phyloP scores from a whole-genome alignment of 2,113 vertebrate species.

The Eulemur macaco region DNA sequence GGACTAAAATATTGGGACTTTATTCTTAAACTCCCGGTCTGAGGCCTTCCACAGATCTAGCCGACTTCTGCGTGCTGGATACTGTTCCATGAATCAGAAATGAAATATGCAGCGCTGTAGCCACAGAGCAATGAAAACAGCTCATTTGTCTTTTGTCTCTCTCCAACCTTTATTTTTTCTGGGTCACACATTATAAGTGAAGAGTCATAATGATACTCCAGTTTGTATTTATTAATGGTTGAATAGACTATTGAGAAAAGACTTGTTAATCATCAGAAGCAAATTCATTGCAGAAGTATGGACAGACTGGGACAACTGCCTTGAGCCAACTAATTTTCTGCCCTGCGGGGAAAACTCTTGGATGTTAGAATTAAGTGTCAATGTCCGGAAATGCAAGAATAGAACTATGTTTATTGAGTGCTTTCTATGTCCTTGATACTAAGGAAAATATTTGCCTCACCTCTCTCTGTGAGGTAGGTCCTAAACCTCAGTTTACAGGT shows the following conservation, averaged over 20 bases:
- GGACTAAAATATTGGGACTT: constrained; percentile 16
- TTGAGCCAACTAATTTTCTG: constrained; percentile 18
- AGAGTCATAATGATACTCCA: constrained; percentile 21
- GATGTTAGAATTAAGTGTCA: constrained; percentile 20
- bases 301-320: background rate
- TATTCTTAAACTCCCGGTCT: background rate
- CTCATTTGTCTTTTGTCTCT: constrained; percentile 20
- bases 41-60: background rate
- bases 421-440: background rate
- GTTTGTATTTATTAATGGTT: constrained; percentile 29
- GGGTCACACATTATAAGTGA: constrained; percentile 23
- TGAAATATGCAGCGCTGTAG: constrained; percentile 32
- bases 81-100: constrained; percentile 73
- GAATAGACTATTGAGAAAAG: constrained; percentile 52
- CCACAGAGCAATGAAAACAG: constrained; percentile 37
- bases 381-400: background rate
- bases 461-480: background rate
- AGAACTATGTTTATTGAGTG: background rate
- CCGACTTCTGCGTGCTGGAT: background rate
- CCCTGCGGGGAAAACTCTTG: background rate
- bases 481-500: background rate
- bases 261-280: constrained; percentile 45
- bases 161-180: constrained; percentile 38
- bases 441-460: background rate
- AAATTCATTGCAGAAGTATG: constrained; percentile 1